A percentile compares a stretch with the other conserved stretches of the same genome.
These are phyloP conservation scores for Agonum fuliginosum DNA, from an alignment of 2,888 invertebrate genomes.

Conservation along the genomic window DNA sequence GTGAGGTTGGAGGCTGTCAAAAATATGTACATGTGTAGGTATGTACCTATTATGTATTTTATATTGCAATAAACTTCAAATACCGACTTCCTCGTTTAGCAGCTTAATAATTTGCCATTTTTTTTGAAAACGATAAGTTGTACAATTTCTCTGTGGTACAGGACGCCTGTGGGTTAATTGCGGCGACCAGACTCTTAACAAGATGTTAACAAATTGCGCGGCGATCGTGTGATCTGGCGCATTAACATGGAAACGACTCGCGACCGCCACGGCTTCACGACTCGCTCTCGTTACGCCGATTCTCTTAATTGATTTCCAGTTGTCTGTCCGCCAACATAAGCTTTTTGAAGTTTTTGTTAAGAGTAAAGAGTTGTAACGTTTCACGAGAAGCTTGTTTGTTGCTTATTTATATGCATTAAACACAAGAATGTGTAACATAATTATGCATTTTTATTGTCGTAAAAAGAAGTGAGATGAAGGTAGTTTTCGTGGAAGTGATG, in stretches of 20 bases:
- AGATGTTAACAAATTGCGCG: constrained; percentile 56
- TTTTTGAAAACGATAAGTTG: no score
- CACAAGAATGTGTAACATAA: constrained; percentile 2
- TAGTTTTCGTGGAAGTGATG: not conserved
- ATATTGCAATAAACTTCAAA: no score
- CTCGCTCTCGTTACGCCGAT: constrained; percentile 50
- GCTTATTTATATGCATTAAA: constrained; percentile 26
- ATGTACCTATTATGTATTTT: no score
- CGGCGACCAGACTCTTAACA: constrained; percentile 40
- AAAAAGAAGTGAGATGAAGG: not conserved
- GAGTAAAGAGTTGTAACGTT: not conserved
- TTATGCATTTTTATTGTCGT: constrained; percentile 1
- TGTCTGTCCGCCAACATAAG: constrained; percentile 23
- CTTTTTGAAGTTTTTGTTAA: constrained; percentile 5
- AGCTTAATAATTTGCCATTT: no score
- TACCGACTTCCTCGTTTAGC: no score
- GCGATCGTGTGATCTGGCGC: constrained; percentile 24
- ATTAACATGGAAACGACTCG: constrained; percentile 40
- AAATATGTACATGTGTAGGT: no score
- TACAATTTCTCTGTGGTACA: not conserved
- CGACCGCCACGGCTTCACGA: constrained; percentile 41
- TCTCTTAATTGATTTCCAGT: constrained; percentile 40
- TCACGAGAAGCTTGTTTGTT: not conserved
- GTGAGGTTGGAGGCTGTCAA: no score
- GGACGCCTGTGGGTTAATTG: constrained; percentile 5